Conservation (phyloP, 1,140 invertebrate species). For the Heliconius nattereri region DNA sequence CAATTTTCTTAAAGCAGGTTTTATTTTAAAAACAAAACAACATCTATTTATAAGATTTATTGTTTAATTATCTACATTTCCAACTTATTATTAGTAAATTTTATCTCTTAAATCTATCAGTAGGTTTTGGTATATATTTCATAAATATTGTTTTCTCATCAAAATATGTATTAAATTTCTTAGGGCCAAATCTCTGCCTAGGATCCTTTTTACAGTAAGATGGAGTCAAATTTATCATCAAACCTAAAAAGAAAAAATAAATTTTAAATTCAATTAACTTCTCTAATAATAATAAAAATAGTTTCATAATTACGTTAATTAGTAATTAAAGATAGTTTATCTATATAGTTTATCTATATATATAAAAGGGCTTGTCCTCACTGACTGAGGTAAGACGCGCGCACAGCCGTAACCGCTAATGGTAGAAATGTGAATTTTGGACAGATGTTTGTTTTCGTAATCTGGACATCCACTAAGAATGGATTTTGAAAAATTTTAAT, state of each 20-base stretch:
- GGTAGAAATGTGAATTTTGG: no score
- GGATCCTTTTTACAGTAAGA: constrained; percentile 85
- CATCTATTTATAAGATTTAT: neutral
- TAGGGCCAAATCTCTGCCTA: constrained; percentile 84
- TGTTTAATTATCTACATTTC: neutral
- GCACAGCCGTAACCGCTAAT: no score
- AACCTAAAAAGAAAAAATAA: constrained; percentile 80
- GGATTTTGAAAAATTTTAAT: no score
- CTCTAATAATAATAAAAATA: neutral
- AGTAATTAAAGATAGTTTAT: neutral
- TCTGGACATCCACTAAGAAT: no score
- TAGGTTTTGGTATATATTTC: constrained; percentile 60
- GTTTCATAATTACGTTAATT: neutral
- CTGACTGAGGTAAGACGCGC: no score
- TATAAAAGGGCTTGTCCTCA: no score
- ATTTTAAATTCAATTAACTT: no score
- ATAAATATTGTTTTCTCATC: constrained; percentile 87
- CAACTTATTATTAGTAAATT: neutral
- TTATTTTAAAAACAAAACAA: neutral
- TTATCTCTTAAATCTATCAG: constrained; percentile 62
- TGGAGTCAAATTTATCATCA: constrained; percentile 88
- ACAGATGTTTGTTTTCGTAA: no score
- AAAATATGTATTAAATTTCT: constrained; percentile 91
- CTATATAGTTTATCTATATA: no score
- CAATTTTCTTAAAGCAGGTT: no score